Base-by-base conservation (phyloP, 2,113 vertebrate species). In the Calidris pygmaea region DNA sequence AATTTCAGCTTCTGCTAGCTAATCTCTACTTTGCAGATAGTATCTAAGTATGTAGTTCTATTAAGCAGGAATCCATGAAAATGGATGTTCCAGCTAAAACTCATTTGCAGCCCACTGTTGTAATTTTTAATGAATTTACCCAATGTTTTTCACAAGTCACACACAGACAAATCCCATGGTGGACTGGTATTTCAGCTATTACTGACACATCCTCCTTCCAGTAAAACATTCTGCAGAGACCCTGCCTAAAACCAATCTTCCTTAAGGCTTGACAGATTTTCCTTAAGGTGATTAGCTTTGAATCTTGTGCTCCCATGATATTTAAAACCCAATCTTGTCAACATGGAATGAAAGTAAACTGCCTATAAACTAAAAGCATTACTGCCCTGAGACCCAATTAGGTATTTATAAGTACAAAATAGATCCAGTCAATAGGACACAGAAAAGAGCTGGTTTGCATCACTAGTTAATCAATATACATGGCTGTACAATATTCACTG, bases 391-490 rank as follows among this genome's bases (percentile, higher is more conserved):
- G 60, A 85, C 14, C 17, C 23, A 89, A 83, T 87, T 92, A 95
- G n/a, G 7, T 70, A 76, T 85, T 90, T 95, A 71, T 23, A 91
- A 71, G 45, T 60, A 85, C 45, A 91, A 89, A 88, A 71, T 7
- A 81, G 71, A 74, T 52, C 26, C n/a, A 79, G 39, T 79, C 87
- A 87, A 83, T 72, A 87, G 22, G 79, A 91, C 47, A 84, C 50
- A 83, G 45, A 68, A 87, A 77, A 90, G 30, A 58, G 11, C 7
- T 81, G 24, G 18, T 86, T 91, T 97, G 70, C 59, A 82, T 87
- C 34, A 72, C 53, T 80, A 58, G 62, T 48, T 90, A 95, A 83
- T 97, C 87, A 56, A 95, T 95, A 96, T 63, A 90, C 56, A 84
- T 2, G 16, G 14, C 47, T 85, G 18, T 68, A 59, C 58, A 79